Percentiles rank a stretch among this genome's conserved stretches.
These are phyloP conservation scores for Asobara japonica DNA, from an alignment of 1,140 invertebrate species.

Conservation along the genomic window DNA sequence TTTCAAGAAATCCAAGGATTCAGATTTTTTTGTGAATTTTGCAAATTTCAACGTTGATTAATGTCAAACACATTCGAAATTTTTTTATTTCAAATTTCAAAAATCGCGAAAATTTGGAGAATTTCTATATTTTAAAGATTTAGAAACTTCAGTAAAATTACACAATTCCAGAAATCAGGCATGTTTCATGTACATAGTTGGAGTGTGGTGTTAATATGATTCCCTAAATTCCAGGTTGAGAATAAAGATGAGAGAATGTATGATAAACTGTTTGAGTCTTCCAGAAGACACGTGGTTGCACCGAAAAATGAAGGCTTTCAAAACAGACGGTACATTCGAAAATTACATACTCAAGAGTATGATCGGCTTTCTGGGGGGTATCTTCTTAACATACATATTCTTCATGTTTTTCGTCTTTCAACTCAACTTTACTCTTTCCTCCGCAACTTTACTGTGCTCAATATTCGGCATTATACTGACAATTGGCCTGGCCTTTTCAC, in stretches of 20 bases:
- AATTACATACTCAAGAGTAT: constrained; percentile 72
- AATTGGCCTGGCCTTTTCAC: constrained; percentile 74
- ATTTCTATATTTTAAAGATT: too few species aligned
- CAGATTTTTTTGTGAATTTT: too few species aligned
- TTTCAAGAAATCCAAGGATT: too few species aligned
- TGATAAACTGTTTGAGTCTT: constrained; percentile 47
- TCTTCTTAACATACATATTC: constrained; percentile 72
- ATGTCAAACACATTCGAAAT: too few species aligned
- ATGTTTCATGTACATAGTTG: not conserved
- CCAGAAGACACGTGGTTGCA: constrained; percentile 60
- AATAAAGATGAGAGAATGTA: constrained; percentile 54
- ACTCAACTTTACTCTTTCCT: constrained; percentile 67
- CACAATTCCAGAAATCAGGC: too few species aligned
- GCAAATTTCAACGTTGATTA: too few species aligned
- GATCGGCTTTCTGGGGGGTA: constrained; percentile 70
- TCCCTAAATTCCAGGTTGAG: constrained; percentile 48
- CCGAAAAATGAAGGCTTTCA: constrained; percentile 61
- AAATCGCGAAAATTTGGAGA: too few species aligned
- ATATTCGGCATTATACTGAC: constrained; percentile 72
- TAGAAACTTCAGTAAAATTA: too few species aligned
- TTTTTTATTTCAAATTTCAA: too few species aligned
- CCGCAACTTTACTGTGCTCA: constrained; percentile 71
- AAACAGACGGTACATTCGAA: constrained; percentile 68
- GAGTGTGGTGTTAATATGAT: not conserved
- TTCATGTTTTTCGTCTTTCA: constrained; percentile 74